Percentiles rank a stretch among this genome's conserved stretches.
These are phyloP conservation scores for Manacus vitellinus DNA, from an alignment of 2,113 vertebrate genomes.

Conservation along the genomic window DNA sequence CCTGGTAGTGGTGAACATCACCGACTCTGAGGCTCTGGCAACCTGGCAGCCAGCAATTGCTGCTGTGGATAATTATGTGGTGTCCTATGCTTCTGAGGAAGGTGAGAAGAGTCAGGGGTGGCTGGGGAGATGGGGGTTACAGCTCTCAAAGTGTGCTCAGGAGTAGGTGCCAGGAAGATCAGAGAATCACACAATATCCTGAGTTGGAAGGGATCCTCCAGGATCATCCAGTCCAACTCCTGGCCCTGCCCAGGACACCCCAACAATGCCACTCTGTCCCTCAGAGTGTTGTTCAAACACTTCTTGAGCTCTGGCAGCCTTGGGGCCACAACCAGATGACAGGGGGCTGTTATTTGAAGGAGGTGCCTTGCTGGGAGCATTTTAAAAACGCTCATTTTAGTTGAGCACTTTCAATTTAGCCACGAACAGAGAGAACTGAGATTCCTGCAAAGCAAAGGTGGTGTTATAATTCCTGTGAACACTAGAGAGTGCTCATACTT, in stretches of 20 bases:
- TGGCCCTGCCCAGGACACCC: not conserved
- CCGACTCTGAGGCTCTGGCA: slow-evolving; percentile 86
- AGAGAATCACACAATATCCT: not conserved
- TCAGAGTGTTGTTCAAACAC: accelerated
- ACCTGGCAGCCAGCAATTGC: slow-evolving; percentile 95
- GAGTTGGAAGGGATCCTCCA: accelerated
- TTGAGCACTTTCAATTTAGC: not conserved
- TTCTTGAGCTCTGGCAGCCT: not conserved
- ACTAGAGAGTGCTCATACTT: slow-evolving; percentile 45
- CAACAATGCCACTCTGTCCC: not conserved
- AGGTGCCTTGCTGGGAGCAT: not conserved
- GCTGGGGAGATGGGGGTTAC: not conserved
- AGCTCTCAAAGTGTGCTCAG: not conserved
- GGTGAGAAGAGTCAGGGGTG: slow-evolving; percentile 71
- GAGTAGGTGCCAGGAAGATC: not conserved
- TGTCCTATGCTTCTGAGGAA: slow-evolving; percentile 86
- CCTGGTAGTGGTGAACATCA: slow-evolving; percentile 88
- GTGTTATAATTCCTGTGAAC: slow-evolving; percentile 8
- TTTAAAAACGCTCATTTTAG: not conserved
- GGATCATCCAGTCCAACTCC: accelerated
- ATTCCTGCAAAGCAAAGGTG: not conserved
- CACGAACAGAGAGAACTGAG: accelerated
- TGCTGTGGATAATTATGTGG: slow-evolving; percentile 89
- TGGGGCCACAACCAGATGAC: not conserved
- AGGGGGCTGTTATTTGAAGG: not conserved